phyloP scores from a whole-genome alignment of 2,888 invertebrate genomes.

The Agonopterix alstromeriana region DNA sequence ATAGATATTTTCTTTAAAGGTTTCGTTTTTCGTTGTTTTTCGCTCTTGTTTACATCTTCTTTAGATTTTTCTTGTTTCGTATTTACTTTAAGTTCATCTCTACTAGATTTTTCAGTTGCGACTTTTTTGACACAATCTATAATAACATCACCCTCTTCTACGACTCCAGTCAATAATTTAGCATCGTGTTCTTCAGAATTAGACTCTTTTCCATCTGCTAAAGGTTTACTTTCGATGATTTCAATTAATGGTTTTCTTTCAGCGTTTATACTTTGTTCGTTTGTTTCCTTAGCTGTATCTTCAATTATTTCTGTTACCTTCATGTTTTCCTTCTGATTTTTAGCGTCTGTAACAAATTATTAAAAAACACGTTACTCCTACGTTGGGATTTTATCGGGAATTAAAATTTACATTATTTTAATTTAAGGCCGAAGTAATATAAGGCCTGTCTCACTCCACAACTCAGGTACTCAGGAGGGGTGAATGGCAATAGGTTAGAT shows the following conservation, averaged over 20 bases:
- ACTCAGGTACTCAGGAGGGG: no score
- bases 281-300: slow-evolving; percentile 17
- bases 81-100: neutral
- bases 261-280: slow-evolving; percentile 12
- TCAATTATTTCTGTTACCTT: slow-evolving; percentile 27
- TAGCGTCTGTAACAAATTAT: slow-evolving; percentile 20
- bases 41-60: neutral
- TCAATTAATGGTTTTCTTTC: slow-evolving; percentile 49
- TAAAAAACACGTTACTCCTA: neutral
- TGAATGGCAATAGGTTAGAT: no score
- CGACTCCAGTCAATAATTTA: slow-evolving; percentile 16
- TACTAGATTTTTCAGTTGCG: slow-evolving; percentile 18
- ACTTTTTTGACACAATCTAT: slow-evolving; percentile 44
- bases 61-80: slow-evolving; percentile 2
- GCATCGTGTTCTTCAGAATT: slow-evolving; percentile 11
- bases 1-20: slow-evolving; percentile 25
- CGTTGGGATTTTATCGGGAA: no score
- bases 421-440: no score
- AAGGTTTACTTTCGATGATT: slow-evolving; percentile 37
- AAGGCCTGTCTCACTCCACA: no score
- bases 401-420: no score
- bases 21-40: slow-evolving; percentile 9
- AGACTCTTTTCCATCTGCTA: slow-evolving; percentile 11
- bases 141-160: slow-evolving; percentile 30
- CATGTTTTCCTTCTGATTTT: slow-evolving; percentile 14